phyloP scores from a whole-genome alignment of 2,113 vertebrate genomes.

The Saiga tatarica region DNA sequence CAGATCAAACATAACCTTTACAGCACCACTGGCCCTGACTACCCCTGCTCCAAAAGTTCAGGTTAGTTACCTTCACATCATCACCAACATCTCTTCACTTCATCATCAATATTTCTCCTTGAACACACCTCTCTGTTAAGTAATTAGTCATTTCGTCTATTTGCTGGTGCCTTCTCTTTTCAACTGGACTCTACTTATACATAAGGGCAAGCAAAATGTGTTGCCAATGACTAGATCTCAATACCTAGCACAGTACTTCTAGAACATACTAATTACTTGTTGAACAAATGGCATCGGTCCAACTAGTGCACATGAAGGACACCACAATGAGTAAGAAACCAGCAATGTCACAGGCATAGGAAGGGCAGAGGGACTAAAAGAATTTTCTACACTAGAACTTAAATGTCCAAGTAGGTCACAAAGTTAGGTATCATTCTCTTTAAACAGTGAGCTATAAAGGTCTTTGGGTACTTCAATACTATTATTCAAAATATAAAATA shows the following conservation, averaged over 20 bases:
- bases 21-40: background rate
- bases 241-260: background rate
- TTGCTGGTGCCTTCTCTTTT: background rate
- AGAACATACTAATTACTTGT: background rate
- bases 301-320: background rate
- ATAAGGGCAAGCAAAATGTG: background rate
- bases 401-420: background rate
- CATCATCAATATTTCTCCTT: background rate
- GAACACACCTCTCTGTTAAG: background rate
- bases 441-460: background rate
- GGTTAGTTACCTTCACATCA: background rate
- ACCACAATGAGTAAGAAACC: background rate
- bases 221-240: background rate
- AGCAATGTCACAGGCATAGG: background rate
- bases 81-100: background rate
- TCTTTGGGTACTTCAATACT: background rate
- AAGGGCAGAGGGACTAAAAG: background rate
- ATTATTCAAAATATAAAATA: conserved; percentile 10
- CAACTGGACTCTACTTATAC: background rate
- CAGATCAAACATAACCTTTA: background rate
- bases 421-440: background rate
- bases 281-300: background rate
- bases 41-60: background rate
- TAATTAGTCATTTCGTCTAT: background rate
- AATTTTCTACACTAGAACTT: background rate